Evolutionary conservation across 2,888 invertebrate genomes (phyloP).

Genomic region (Mimas tiliae): DNA sequence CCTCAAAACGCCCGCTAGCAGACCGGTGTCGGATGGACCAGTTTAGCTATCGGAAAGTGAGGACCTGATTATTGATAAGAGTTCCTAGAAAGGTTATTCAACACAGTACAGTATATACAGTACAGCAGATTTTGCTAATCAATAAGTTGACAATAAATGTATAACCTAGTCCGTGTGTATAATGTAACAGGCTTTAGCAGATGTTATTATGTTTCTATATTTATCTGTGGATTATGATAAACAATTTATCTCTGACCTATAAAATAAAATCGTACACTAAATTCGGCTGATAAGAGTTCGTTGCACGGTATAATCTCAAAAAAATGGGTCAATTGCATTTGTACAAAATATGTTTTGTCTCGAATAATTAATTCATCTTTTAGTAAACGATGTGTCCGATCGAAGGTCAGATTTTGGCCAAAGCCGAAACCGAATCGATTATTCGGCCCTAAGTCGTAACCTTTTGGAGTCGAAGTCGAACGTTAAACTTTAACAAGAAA

Average conservation of each 20-base stretch:
- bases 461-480: too few species aligned
- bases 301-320: conserved; percentile 47
- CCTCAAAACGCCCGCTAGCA: conserved; percentile 5
- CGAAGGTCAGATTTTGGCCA: too few species aligned
- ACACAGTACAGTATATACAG: not conserved
- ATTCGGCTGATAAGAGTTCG: conserved; percentile 37
- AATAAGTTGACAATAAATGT: not conserved
- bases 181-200: not conserved
- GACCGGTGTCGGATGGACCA: conserved; percentile 12
- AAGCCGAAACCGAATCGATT: too few species aligned
- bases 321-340: conserved; percentile 4
- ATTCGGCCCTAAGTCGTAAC: too few species aligned
- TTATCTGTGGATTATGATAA: conserved; percentile 30
- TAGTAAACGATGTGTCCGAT: not conserved
- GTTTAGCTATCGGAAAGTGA: not conserved
- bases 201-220: conserved; percentile 18
- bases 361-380: not conserved
- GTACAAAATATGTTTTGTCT: not conserved
- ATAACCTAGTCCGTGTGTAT: too few species aligned
- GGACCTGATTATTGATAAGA: not conserved
- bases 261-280: conserved; percentile 27
- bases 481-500: too few species aligned
- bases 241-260: conserved; percentile 34
- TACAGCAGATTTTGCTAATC: not conserved
- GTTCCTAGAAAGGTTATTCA: not conserved